These are phyloP conservation scores for Phasianus colchicus DNA, from an alignment of 2,113 vertebrate genomes.

Conservation along the genomic window DNA sequence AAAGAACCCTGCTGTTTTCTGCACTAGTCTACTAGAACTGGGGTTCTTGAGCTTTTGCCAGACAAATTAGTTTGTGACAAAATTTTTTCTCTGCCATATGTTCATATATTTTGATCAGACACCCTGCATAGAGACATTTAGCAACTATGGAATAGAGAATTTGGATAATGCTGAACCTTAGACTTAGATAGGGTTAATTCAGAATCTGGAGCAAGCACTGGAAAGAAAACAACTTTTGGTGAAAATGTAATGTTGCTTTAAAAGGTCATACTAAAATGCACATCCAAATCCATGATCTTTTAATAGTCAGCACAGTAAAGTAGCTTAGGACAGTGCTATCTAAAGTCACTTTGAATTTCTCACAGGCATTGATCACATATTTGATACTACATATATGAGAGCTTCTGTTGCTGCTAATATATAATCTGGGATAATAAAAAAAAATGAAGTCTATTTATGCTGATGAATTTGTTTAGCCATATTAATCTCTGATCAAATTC, in stretches of 20 bases:
- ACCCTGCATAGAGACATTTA: neutral
- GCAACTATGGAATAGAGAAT: neutral
- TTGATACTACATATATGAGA: conserved; percentile 28
- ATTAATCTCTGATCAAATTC: conserved; percentile 18
- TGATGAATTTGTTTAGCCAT: neutral
- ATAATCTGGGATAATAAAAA: neutral
- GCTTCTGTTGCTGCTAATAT: conserved; percentile 15
- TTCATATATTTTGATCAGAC: neutral
- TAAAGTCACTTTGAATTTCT: conserved; percentile 55
- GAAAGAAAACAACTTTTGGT: neutral
- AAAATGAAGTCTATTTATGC: neutral
- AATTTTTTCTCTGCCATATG: neutral
- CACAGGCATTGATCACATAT: conserved; percentile 3
- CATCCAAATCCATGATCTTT: neutral
- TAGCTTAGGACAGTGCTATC: neutral
- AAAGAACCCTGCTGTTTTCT: neutral
- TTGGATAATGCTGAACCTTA: neutral
- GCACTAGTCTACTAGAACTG: neutral
- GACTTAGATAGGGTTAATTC: neutral
- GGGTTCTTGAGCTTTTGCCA: neutral
- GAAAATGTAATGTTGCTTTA: neutral
- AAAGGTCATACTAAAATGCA: conserved; percentile 34
- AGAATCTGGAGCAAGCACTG: neutral
- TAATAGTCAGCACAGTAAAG: conserved; percentile 6
- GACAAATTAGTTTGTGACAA: neutral